A percentile compares a stretch with the other conserved stretches of the same genome.
Conservation (phyloP, 2,113 vertebrate genomes). For the Pterophyllum scalare region DNA sequence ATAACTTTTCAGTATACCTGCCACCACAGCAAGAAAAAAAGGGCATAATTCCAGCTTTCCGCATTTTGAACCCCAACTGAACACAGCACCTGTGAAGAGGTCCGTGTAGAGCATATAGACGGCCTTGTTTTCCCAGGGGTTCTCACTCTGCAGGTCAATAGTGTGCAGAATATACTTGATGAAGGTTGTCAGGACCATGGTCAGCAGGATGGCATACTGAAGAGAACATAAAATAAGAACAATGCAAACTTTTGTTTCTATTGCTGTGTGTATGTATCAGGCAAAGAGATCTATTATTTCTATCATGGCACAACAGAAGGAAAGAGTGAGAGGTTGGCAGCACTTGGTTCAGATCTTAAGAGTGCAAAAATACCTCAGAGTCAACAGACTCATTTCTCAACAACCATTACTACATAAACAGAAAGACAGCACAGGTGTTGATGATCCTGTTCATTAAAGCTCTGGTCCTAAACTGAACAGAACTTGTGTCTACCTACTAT, state of each 20-base stretch:
- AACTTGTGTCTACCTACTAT: neutral
- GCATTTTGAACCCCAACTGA: neutral
- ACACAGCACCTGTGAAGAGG: slow-evolving; percentile 89
- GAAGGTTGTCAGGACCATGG: slow-evolving; percentile 96
- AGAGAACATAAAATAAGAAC: neutral
- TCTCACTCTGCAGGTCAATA: slow-evolving; percentile 93
- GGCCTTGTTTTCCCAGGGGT: slow-evolving; percentile 98
- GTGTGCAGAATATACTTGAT: slow-evolving; percentile 96
- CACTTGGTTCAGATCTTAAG: neutral
- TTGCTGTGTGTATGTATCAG: neutral
- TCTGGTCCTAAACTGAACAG: neutral
- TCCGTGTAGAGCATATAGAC: slow-evolving; percentile 99
- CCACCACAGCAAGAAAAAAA: neutral
- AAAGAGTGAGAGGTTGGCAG: neutral
- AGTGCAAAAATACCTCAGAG: neutral
- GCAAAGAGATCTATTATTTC: neutral
- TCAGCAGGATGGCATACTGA: slow-evolving; percentile 95
- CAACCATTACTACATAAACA: neutral
- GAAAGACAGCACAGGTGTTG: neutral
- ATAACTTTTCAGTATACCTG: neutral
- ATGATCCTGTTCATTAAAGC: neutral
- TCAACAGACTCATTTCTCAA: neutral
- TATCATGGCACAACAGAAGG: neutral
- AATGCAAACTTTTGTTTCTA: neutral
- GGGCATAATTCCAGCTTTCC: neutral